Evolutionary conservation across 1,140 invertebrate species (phyloP), one percentile per base, ranked within the genome.

Genomic region (Drosophila lini): DNA sequence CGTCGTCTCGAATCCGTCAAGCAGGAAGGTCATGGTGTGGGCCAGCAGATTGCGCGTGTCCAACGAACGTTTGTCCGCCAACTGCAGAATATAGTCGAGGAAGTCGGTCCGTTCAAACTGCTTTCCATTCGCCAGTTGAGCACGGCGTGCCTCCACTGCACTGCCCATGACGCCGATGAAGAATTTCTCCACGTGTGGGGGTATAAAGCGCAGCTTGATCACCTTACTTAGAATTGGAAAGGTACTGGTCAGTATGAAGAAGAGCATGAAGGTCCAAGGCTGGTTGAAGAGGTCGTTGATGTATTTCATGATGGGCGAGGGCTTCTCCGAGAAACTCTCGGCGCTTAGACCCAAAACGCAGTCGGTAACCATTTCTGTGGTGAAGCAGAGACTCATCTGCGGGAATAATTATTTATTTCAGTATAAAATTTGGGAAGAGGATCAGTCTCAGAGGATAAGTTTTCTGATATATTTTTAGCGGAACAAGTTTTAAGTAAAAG

Each of bases 301-400:
- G 44, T 44, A 59, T 48, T 9, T 69, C 67, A 83, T 68, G 22
- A 84, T 80, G 2, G 82, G 92, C 6, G 84, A 74, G 7, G 73
- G 79, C 0, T 74, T 86, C 0, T 80, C 74, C 8, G 64, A 19
- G 59, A 90, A 93, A 85, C 86, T 90, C 40, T 91, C 80, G 0
- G 92, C 93, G 6, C 92, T 82, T 3, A 94, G 65, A 0, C 93
- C 94, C 59, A 94, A 90, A 0, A 93, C 93, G 9, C 92, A 93
- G 59, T 91, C 93, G 0, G 93, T 93, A 3, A 94, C 93, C 15
- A 93, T 91, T 60, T 94, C 94, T 0, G 92, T 88, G 1, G 93
- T 94, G 48, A 91, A 94, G 53, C 91, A 86, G 1, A 88, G 62
- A 38, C 90, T 92, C 31, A 92, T 56, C 90, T 91, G 16, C 1